Conservation (phyloP, 1,140 invertebrate species). For the Phthorimaea operculella region DNA sequence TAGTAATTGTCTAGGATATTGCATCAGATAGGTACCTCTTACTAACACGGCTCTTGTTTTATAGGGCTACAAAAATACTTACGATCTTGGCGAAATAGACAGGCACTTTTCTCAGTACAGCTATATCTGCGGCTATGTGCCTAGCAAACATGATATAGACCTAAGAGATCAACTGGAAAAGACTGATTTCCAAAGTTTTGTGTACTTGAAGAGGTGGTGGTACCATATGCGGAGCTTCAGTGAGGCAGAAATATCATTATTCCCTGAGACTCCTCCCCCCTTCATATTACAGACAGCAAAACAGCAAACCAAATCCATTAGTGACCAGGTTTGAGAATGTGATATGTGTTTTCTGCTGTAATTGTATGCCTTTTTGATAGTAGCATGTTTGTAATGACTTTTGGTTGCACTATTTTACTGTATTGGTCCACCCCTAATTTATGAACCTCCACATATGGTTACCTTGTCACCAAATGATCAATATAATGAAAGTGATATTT, state of each 20-base stretch:
- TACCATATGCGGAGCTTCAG: constrained; percentile 71
- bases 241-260: constrained; percentile 56
- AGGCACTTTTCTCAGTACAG: constrained; percentile 65
- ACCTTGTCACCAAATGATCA: constrained; percentile 34
- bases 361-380: too few relatives aligned
- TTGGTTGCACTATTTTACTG: not conserved
- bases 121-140: constrained; percentile 68
- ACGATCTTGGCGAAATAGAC: constrained; percentile 44
- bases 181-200: constrained; percentile 50
- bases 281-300: constrained; percentile 6
- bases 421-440: constrained; percentile 11
- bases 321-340: constrained; percentile 53
- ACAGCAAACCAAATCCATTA: constrained; percentile 32
- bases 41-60: constrained; percentile 30
- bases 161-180: constrained; percentile 53
- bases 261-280: constrained; percentile 36
- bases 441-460: constrained; percentile 55
- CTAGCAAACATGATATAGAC: constrained; percentile 65
- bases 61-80: constrained; percentile 36
- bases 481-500: too few relatives aligned
- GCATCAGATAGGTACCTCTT: constrained; percentile 19
- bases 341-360: constrained; percentile 3
- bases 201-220: constrained; percentile 71
- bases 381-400: not conserved
- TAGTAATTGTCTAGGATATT: constrained; percentile 15